Base-by-base conservation (phyloP, 2,797 vertebrate species). In the Lacerta viridis region DNA sequence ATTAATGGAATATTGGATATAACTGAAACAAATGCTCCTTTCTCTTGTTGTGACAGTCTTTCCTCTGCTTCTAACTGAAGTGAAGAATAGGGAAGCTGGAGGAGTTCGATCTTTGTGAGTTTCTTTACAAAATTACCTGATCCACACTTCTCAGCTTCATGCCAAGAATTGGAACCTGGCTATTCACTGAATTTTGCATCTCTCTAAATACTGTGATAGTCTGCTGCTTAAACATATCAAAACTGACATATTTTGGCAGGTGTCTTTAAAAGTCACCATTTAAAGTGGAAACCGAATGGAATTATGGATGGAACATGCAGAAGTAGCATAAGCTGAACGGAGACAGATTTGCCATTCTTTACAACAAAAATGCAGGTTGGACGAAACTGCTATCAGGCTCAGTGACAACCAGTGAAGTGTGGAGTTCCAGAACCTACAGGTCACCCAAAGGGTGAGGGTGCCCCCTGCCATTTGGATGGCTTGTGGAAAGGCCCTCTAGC, bases 1-100 rank as follows among this genome's bases (percentile, higher is more conserved):
- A 78, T 78, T 84, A 7, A 85, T 20, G 25, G 3, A 66, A 23
- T 20, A 87, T 71, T 78, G n/a, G 77, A n/a, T 18, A 77, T 90
- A 33, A 87, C 69, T 69, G 1, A 69, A 59, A 9, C n/a, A 78
- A 79, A 80, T 69, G 64, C 23, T 68, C 27, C 76, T 50, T 55
- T 59, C 76, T 86, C 25, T 39, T 71, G 75, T 64, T 64, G 55
- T 46, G 39, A 69, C 29, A 86, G 61, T 68, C 43, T 69, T 55
- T 68, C 17, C 8, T 46, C 33, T 39, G 55, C 55, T 85, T 1
- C 7, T n/a, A 11, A 0, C 1, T 5, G 77, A 5, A 75, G 0
- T 39, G 15, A 87, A 74, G 36, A 46, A 46, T 46, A 69, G 41
- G 66, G 41, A 29, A 66, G 13, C 25, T 41, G 66, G 61, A 27